Percentiles rank a stretch among this genome's conserved stretches.
phyloP scores from a whole-genome alignment of 2,888 invertebrate species.

The Apotomis turbidana region DNA sequence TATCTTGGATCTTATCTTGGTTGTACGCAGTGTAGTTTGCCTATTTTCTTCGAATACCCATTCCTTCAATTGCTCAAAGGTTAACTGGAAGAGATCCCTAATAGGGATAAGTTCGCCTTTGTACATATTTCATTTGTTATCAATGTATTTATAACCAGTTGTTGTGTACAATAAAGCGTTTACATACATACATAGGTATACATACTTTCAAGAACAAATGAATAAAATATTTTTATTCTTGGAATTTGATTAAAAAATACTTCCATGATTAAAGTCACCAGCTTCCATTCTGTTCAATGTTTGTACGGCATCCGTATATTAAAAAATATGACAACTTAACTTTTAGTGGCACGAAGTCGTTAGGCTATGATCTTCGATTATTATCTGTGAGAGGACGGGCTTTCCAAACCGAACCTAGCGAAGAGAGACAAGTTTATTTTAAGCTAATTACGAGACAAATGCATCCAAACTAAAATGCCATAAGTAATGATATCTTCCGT shows the following conservation, averaged over 20 bases:
- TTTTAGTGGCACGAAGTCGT: conserved; percentile 21
- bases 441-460: conserved; percentile 62
- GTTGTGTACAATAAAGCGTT: no score
- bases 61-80: no score
- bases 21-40: no score
- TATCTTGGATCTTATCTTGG: no score
- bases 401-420: conserved; percentile 46
- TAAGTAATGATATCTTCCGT: conserved; percentile 48
- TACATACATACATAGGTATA: no score
- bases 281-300: neutral
- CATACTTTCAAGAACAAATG: no score
- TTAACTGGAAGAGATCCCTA: no score
- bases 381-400: conserved; percentile 51
- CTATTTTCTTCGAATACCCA: no score
- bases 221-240: neutral
- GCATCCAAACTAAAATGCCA: conserved; percentile 45
- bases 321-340: conserved; percentile 17
- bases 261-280: neutral
- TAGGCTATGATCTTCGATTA: conserved; percentile 40
- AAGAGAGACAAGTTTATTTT: conserved; percentile 63
- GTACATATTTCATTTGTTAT: no score
- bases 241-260: neutral
- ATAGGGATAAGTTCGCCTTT: no score
- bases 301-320: neutral
- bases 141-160: no score